A percentile compares a stretch with the other conserved stretches of the same genome.
phyloP scores from a whole-genome alignment of 2,888 invertebrate genomes.

The Drosophila pullipes region DNA sequence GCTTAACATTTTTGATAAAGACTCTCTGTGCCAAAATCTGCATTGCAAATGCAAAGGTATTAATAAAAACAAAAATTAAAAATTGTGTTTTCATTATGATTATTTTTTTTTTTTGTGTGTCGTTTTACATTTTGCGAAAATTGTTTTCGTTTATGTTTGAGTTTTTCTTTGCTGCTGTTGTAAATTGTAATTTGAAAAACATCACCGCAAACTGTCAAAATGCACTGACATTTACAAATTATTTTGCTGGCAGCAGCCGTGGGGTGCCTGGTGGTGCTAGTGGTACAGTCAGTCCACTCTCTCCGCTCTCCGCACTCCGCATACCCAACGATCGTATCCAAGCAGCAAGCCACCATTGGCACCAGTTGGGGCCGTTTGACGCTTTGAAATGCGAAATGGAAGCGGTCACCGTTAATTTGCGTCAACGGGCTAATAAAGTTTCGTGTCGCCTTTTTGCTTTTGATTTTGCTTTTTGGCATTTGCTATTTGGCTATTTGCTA shows the following conservation, averaged over 20 bases:
- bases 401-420: slow-evolving; percentile 84
- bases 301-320: neutral
- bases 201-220: slow-evolving; percentile 85
- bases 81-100: slow-evolving; percentile 35
- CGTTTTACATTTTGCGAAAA: slow-evolving; percentile 53
- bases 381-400: slow-evolving; percentile 80
- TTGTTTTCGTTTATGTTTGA: slow-evolving; percentile 61
- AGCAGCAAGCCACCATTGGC: slow-evolving; percentile 27
- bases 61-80: slow-evolving; percentile 61
- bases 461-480: slow-evolving; percentile 52
- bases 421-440: slow-evolving; percentile 84
- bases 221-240: slow-evolving; percentile 85
- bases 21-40: slow-evolving; percentile 43
- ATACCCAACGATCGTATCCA: slow-evolving; percentile 1
- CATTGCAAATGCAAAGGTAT: slow-evolving; percentile 35
- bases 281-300: slow-evolving; percentile 13
- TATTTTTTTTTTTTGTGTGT: slow-evolving; percentile 15
- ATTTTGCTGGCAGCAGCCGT: slow-evolving; percentile 79
- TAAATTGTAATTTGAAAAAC: slow-evolving; percentile 84
- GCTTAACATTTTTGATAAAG: slow-evolving; percentile 31
- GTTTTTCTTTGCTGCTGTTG: slow-evolving; percentile 60
- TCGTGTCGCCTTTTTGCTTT: slow-evolving; percentile 72
- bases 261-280: slow-evolving; percentile 46
- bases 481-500: slow-evolving; percentile 38
- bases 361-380: slow-evolving; percentile 62